A percentile compares a stretch with the other conserved stretches of the same genome.
Conservation (phyloP, 2,888 invertebrate species). For the Petrolisthes manimaculis region DNA sequence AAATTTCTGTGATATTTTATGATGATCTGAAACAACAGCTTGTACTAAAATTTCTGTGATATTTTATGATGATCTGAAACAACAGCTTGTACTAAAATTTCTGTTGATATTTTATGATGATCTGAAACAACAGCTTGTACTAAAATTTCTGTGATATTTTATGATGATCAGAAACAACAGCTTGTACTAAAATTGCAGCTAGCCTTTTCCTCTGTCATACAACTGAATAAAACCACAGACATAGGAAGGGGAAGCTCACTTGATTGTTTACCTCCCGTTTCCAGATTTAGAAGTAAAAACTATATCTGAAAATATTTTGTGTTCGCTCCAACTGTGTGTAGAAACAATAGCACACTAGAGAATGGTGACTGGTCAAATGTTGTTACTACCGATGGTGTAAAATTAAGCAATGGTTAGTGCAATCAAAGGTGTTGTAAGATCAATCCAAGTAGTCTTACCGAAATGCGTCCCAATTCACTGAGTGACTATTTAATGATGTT, state of each 20-base stretch:
- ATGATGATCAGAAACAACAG: background rate
- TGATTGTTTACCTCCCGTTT: background rate
- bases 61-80: background rate
- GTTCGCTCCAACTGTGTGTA: conserved; percentile 16
- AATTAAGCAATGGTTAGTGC: conserved; percentile 7
- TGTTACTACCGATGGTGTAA: conserved; percentile 12
- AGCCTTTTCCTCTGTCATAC: background rate
- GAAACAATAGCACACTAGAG: conserved; percentile 25
- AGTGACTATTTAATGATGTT: background rate
- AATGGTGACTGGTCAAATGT: conserved; percentile 4
- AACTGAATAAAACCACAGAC: background rate
- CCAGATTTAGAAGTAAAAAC: background rate
- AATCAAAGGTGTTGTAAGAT: conserved; percentile 11
- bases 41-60: background rate
- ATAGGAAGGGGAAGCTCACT: background rate
- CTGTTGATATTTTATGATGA: background rate
- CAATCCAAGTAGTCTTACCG: conserved; percentile 21
- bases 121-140: background rate
- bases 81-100: background rate
- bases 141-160: background rate
- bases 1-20: background rate
- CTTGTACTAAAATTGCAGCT: background rate
- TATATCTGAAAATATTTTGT: background rate
- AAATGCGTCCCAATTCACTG: conserved; percentile 11
- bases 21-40: background rate